A percentile compares a stretch with the other conserved stretches of the same genome.
phyloP scores from a whole-genome alignment of 2,888 invertebrate species.

The Dascillus cervinus region DNA sequence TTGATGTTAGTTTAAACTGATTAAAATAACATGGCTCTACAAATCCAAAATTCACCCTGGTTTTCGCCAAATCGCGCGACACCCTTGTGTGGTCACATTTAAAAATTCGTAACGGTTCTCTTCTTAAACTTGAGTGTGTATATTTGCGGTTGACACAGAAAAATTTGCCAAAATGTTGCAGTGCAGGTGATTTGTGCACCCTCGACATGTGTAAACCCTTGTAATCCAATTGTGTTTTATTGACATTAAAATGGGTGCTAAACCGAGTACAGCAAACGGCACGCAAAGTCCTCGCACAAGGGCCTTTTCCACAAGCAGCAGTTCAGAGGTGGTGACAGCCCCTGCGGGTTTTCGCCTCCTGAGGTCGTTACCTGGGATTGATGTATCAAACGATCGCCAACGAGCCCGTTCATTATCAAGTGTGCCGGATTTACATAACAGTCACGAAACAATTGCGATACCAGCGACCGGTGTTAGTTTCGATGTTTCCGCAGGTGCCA shows the following conservation, averaged over 20 bases:
- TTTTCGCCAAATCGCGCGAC: too few species aligned
- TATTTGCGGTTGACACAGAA: too few species aligned
- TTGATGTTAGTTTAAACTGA: slow-evolving; percentile 20
- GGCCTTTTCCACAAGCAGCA: slow-evolving; percentile 67
- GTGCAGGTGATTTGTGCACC: too few species aligned
- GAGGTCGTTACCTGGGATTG: slow-evolving; percentile 63
- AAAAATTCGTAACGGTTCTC: too few species aligned
- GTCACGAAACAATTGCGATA: slow-evolving; percentile 52
- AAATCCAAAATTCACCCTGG: slow-evolving; percentile 20
- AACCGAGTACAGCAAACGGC: slow-evolving; percentile 71
- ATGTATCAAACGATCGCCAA: slow-evolving; percentile 70
- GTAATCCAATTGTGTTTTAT: not conserved
- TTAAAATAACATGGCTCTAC: slow-evolving; percentile 19
- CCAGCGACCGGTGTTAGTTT: slow-evolving; percentile 56
- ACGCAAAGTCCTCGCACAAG: slow-evolving; percentile 65
- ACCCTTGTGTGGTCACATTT: too few species aligned
- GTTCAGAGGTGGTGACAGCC: slow-evolving; percentile 55
- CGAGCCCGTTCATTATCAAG: slow-evolving; percentile 76
- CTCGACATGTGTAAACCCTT: slow-evolving; percentile 17
- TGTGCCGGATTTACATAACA: slow-evolving; percentile 63
- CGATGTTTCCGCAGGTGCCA: slow-evolving; percentile 57
- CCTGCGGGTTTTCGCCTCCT: slow-evolving; percentile 60
- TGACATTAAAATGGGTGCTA: slow-evolving; percentile 60
- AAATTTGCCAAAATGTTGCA: too few species aligned
- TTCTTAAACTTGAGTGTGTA: too few species aligned